Percentiles rank a stretch among this genome's conserved stretches.
Evolutionary conservation across 37 sponge, comb jelly and placozoan species (phyloP).

Genomic region (Beroe ovata): DNA sequence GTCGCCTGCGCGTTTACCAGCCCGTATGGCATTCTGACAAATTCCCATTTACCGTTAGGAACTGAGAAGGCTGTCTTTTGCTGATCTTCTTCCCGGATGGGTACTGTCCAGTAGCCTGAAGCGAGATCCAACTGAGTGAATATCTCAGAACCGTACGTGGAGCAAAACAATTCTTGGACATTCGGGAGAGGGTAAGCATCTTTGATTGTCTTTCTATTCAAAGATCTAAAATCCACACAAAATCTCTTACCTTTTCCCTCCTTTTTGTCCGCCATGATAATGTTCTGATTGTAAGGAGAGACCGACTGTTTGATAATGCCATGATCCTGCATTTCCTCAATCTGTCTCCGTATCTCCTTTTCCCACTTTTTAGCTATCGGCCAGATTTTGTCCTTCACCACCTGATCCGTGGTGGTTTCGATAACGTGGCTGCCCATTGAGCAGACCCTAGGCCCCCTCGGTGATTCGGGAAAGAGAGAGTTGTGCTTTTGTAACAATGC

Average conservation of each 20-base stretch:
- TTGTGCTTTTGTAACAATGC: not conserved
- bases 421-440: not conserved
- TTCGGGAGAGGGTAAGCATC: constrained; percentile 2
- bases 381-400: not conserved
- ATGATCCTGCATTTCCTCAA: not conserved
- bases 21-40: constrained; percentile 66
- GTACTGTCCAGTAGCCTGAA: constrained; percentile 69
- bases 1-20: constrained; percentile 68
- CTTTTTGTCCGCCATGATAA: not conserved
- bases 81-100: constrained; percentile 49
- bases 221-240: not conserved
- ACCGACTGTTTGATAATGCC: not conserved
- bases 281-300: not conserved
- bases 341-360: not conserved
- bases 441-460: not conserved
- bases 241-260: not conserved
- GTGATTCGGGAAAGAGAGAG: not conserved
- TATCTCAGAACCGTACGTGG: not conserved
- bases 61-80: constrained; percentile 70
- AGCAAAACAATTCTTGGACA: constrained; percentile 66
- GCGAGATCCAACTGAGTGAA: constrained; percentile 69
- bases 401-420: not conserved
- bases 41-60: constrained; percentile 67
- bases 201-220: not conserved
- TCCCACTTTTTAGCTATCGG: not conserved